These are phyloP conservation scores for Drosophila subobscura DNA, from an alignment of 1,140 invertebrate genomes.

Conservation along the genomic window DNA sequence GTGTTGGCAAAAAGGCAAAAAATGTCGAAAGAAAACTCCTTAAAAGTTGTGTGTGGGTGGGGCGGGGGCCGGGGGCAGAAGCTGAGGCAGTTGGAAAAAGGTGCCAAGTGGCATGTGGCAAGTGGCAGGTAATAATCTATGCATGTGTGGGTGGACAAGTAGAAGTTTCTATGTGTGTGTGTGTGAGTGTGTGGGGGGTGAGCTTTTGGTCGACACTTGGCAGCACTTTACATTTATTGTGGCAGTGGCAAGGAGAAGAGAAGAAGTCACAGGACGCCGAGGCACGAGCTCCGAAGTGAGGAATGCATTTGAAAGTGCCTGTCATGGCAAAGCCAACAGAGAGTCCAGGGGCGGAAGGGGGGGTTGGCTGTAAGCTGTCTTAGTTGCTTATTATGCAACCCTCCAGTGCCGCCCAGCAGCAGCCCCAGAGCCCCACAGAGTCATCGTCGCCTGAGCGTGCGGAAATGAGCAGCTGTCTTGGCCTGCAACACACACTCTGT, in stretches of 20 bases:
- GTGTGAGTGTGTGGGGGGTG: slow-evolving; percentile 9
- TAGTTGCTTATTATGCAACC: slow-evolving; percentile 77
- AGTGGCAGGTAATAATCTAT: slow-evolving; percentile 81
- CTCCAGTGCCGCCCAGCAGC: slow-evolving; percentile 31
- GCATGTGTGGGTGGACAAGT: slow-evolving; percentile 58
- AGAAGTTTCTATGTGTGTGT: slow-evolving; percentile 5
- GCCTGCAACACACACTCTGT: slow-evolving; percentile 9
- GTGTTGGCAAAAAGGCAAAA: slow-evolving; percentile 67
- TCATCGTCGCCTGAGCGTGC: slow-evolving; percentile 70
- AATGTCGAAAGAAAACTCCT: slow-evolving; percentile 66
- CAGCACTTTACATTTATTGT: slow-evolving; percentile 81
- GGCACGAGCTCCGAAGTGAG: slow-evolving; percentile 10
- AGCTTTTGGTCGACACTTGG: slow-evolving; percentile 61
- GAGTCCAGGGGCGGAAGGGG: background rate
- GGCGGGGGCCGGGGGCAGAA: slow-evolving; percentile 13
- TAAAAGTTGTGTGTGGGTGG: slow-evolving; percentile 51
- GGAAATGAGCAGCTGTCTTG: slow-evolving; percentile 81
- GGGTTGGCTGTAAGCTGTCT: slow-evolving; percentile 53
- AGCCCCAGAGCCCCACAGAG: slow-evolving; percentile 14
- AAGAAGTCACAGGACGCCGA: background rate
- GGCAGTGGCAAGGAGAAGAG: slow-evolving; percentile 34
- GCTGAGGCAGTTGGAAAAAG: slow-evolving; percentile 40
- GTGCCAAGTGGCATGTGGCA: slow-evolving; percentile 80
- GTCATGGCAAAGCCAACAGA: slow-evolving; percentile 58
- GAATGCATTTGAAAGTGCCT: slow-evolving; percentile 74